Percentiles rank a stretch among this genome's conserved stretches.
These are phyloP conservation scores for Chitala chitala DNA, from an alignment of 2,113 vertebrate genomes.

Conservation along the genomic window DNA sequence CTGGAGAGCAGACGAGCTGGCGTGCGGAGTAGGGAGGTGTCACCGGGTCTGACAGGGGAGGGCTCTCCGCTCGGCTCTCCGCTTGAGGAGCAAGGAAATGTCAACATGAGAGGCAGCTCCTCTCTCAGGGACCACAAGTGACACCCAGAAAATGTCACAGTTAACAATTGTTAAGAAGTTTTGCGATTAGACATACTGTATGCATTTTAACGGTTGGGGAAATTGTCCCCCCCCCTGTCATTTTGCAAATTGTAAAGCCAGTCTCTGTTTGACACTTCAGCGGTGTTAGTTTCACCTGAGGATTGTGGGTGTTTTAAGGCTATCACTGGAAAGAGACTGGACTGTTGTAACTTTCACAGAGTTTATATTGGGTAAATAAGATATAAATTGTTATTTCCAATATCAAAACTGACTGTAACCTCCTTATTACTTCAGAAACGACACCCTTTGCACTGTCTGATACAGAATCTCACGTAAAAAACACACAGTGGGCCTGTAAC, in stretches of 20 bases:
- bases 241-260: not conserved
- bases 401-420: no score
- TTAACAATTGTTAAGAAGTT: not conserved
- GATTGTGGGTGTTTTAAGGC: not conserved
- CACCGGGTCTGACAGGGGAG: not conserved
- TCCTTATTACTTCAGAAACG: no score
- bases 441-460: no score
- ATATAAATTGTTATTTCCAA: no score
- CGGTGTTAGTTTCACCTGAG: constrained; percentile 6
- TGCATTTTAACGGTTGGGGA: not conserved
- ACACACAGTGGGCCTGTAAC: no score
- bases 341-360: not conserved
- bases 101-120: not conserved
- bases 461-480: no score
- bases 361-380: no score
- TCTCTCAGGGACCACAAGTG: not conserved
- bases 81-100: not conserved
- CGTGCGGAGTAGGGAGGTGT: not conserved
- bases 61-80: not conserved
- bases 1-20: not conserved
- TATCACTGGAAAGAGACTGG: constrained; percentile 12
- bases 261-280: not conserved
- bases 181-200: constrained; percentile 8
- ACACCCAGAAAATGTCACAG: not conserved
- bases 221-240: not conserved